phyloP scores from a whole-genome alignment of 2,113 vertebrate genomes.

The Ceyx margarethae region DNA sequence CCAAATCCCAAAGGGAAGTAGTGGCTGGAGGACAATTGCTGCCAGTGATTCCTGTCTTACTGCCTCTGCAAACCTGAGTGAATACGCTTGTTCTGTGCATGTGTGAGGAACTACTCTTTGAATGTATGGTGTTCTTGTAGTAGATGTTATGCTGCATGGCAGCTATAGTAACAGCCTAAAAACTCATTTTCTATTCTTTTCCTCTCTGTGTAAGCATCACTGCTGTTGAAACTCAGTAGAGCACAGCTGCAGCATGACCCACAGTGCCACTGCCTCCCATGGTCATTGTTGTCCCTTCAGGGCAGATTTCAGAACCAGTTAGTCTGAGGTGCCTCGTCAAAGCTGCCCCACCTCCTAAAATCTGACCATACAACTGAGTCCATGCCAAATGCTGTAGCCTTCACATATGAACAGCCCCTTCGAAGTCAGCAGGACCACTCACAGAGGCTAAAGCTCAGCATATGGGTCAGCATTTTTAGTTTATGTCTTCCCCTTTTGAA shows the following conservation, averaged over 20 bases:
- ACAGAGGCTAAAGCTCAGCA: neutral
- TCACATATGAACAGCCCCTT: neutral
- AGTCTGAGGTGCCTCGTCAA: neutral
- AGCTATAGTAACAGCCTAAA: neutral
- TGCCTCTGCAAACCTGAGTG: neutral
- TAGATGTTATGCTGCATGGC: neutral
- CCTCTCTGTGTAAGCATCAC: neutral
- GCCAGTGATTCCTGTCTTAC: neutral
- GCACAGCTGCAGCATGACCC: neutral
- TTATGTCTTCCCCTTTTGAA: neutral
- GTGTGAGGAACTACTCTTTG: neutral
- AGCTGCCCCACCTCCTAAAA: neutral
- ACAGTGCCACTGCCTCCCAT: neutral
- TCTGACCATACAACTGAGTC: neutral
- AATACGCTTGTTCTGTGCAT: neutral
- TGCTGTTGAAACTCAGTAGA: neutral
- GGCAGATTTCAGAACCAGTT: neutral
- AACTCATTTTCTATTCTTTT: neutral
- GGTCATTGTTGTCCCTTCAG: accelerated
- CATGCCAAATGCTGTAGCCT: neutral
- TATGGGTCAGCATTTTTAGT: neutral
- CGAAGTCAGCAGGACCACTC: neutral
- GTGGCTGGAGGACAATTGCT: neutral
- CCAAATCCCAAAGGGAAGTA: neutral
- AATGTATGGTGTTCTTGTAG: neutral